These are phyloP conservation scores for Drusus annulatus DNA, from an alignment of 1,140 invertebrate species.

Conservation along the genomic window DNA sequence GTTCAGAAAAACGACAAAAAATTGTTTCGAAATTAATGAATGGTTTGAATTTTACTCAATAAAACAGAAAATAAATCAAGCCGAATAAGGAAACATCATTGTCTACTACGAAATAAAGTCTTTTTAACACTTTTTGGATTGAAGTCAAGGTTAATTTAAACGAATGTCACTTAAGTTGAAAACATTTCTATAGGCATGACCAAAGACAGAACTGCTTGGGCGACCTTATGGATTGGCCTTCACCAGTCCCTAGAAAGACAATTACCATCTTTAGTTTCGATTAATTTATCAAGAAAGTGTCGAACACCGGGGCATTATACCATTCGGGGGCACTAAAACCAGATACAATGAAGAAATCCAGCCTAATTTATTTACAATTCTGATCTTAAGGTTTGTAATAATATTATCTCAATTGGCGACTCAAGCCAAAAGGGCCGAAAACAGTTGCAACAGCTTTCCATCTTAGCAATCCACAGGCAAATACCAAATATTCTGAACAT, in stretches of 20 bases:
- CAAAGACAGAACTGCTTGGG: not conserved
- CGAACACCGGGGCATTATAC: too few species aligned
- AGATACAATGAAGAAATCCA: too few species aligned
- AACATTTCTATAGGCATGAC: slow-evolving; percentile 4
- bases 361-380: too few species aligned
- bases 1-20: not conserved
- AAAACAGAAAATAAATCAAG: not conserved
- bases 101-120: not conserved
- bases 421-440: too few species aligned
- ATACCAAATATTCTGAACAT: too few species aligned
- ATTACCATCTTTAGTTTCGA: slow-evolving; percentile 18
- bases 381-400: too few species aligned
- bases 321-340: too few species aligned
- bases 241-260: not conserved
- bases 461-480: too few species aligned
- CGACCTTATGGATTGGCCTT: not conserved
- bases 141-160: slow-evolving; percentile 20
- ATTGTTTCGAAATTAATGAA: not conserved
- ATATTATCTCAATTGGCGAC: too few species aligned
- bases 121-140: slow-evolving; percentile 30
- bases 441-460: too few species aligned
- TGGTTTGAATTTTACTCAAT: not conserved
- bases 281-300: not conserved
- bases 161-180: slow-evolving; percentile 23
- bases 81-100: not conserved